Evolutionary conservation across 2,888 invertebrate genomes (phyloP).

Genomic region (Corbicula japonica): DNA sequence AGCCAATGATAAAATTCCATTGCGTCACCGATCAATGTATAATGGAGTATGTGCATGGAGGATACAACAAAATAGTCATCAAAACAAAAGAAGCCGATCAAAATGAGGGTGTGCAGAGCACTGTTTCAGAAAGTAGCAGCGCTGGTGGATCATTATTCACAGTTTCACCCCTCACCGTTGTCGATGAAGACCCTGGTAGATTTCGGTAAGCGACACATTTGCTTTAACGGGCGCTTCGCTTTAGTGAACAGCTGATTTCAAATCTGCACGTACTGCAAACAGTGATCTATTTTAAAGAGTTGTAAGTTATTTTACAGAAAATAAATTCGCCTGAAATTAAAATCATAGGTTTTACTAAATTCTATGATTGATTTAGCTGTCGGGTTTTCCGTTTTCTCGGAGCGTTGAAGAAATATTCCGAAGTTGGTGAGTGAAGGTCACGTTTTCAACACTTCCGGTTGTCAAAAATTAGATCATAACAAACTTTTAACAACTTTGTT

Average conservation of each 20-base stretch:
- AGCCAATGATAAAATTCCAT: too few species aligned
- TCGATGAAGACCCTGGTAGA: slow-evolving; percentile 56
- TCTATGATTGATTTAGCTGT: too few species aligned
- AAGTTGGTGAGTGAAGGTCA: too few species aligned
- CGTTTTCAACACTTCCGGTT: too few species aligned
- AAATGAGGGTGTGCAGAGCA: slow-evolving; percentile 45
- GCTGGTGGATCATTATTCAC: slow-evolving; percentile 56
- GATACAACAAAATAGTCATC: too few species aligned
- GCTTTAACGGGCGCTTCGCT: slow-evolving; percentile 1
- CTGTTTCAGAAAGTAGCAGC: slow-evolving; percentile 47
- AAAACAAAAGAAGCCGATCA: slow-evolving; percentile 12
- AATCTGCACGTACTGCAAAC: neutral
- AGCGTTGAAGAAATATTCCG: too few species aligned
- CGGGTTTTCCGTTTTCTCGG: too few species aligned
- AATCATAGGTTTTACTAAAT: neutral
- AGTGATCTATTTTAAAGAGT: neutral
- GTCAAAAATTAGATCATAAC: too few species aligned
- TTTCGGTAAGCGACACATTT: slow-evolving; percentile 30
- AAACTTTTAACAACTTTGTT: too few species aligned
- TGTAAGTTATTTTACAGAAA: too few species aligned
- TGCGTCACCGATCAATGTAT: too few species aligned
- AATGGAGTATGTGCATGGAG: too few species aligned
- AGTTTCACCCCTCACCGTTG: slow-evolving; percentile 50
- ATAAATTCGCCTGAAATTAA: neutral
- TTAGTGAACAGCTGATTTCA: neutral